Base-by-base conservation (phyloP, 2,113 vertebrate genomes). In the Petrocephalus microphthalmus region DNA sequence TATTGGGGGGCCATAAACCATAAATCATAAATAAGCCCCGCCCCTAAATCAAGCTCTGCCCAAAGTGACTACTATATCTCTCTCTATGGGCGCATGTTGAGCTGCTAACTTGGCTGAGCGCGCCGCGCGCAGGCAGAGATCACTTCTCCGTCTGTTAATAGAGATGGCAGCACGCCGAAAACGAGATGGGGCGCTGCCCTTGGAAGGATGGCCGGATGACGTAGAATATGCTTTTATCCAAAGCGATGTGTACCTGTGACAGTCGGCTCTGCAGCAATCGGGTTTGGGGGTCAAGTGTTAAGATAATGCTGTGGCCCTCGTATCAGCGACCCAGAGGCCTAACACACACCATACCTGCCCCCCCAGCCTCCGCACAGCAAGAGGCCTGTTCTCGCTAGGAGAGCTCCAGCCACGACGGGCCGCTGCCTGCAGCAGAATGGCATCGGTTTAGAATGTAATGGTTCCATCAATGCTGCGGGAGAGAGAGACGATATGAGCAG, bases 371-470 rank as follows among this genome's bases (percentile, higher is more conserved):
- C 49, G 71, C 54, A 45, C 42, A 1, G 54, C 87, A 45, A 52
- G 87, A 85, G 88, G 51, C 71, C 91, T 91, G 89, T 90, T 88
- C 89, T 91, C 87, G 87, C 89, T 90, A 88, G 83, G 45, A 7
- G 47, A 45, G 84, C 89, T 52, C 89, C 87, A 85, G 89, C 91
- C 45, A 83, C 7, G 10, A 45, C 6, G 22, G 7, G 90, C 91
- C 90, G 45, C 33, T 51, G 13, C 45, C 33, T 91, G 91, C 92
- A 89, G 90, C 87, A 88, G 87, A 37, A 19, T 89, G 51, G 86
- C 78, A 87, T 90, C 92, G 78, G 57, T 90, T 89, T 90, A 88
- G 89, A 92, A 91, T 91, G 87, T 90, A 92, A 92, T 78, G 33
- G 88, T 87, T 92, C 91, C 89, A 91, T 91, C 91, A 90, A 89